Evolutionary conservation across 2,888 invertebrate species (phyloP), one percentile per base, ranked within the genome.

Genomic region (Temnothorax unifasciatus): DNA sequence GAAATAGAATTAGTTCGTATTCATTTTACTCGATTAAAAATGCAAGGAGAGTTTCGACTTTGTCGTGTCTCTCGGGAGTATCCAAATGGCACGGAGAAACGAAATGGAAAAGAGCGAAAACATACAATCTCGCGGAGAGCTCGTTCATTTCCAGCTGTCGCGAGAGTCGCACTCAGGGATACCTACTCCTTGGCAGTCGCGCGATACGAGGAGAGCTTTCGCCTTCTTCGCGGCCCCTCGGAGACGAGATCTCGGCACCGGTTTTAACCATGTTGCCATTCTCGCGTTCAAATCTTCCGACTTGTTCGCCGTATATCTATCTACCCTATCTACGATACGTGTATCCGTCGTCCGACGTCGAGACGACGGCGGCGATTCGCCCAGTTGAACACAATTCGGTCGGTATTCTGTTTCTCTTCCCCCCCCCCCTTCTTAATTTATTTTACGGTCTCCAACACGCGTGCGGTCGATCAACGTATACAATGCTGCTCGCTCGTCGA

Each of bases 271-370:
- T 93, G 92, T 93, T 92, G 91, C 91, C 91, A 92, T 94, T 94
- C 92, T 94, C 93, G 92, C 93, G 91, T 91, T 92, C 92, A 92
- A 93, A 92, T 92, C 87, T 92, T 87, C 89, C 88, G 89, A 90
- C 84, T 87, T 82, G 81, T 79, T 88, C 85, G 85, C 86, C 88
- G 87, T 90, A 86, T 88, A 88, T 83, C 81, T 84, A 69, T 52
- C 63, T 76, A 74, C 5, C 79, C 41, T 64, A 64, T 71, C 89
- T 88, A 83, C 59, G 57, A 82, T 82, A 82, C 63, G 18, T 82
- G 59, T 85, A 21, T 85, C 82, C 82, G 88, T 79, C 76, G 87
- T 89, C 90, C 88, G 89, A 91, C 88, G 90, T 88, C 89, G 90
- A 90, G 88, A 86, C 79, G 86, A 88, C 90, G 50, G 63, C 75